Evolutionary conservation across 2,888 invertebrate species (phyloP).

Genomic region (Thymelicus lineola): DNA sequence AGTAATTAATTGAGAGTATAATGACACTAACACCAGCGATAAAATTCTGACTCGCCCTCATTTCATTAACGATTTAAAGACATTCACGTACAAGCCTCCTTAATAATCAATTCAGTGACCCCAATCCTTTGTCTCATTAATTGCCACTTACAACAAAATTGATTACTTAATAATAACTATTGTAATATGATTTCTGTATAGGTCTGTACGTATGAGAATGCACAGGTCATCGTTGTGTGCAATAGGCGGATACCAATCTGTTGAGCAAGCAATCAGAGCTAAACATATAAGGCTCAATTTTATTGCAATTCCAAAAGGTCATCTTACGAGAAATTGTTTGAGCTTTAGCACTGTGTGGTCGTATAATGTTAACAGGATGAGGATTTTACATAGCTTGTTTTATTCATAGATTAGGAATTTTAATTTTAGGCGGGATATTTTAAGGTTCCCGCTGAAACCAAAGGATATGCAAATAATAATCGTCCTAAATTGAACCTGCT

Average conservation of each 20-base stretch:
- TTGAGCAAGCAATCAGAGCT: conserved; percentile 14
- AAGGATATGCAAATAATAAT: too few species aligned
- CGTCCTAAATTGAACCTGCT: too few species aligned
- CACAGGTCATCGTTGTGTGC: conserved; percentile 7
- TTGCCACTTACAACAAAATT: conserved; percentile 19
- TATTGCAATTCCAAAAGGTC: conserved; percentile 18
- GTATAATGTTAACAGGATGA: neutral
- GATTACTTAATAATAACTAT: conserved; percentile 13
- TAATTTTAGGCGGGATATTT: too few species aligned
- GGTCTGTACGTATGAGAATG: neutral
- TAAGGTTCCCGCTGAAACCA: too few species aligned
- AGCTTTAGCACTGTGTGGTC: neutral
- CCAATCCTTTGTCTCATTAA: conserved; percentile 25
- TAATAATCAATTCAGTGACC: conserved; percentile 12
- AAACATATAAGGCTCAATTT: conserved; percentile 24
- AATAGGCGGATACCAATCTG: conserved; percentile 19
- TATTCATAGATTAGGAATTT: too few species aligned
- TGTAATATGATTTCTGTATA: neutral
- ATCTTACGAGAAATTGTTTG: conserved; percentile 1
- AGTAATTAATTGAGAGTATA: neutral
- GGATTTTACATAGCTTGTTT: too few species aligned
- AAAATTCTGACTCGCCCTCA: neutral
- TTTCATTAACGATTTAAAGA: neutral
- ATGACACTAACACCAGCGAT: neutral
- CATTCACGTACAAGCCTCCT: neutral